Evolutionary conservation across 2,113 vertebrate genomes (phyloP).

Genomic region (Nycticebus coucang): DNA sequence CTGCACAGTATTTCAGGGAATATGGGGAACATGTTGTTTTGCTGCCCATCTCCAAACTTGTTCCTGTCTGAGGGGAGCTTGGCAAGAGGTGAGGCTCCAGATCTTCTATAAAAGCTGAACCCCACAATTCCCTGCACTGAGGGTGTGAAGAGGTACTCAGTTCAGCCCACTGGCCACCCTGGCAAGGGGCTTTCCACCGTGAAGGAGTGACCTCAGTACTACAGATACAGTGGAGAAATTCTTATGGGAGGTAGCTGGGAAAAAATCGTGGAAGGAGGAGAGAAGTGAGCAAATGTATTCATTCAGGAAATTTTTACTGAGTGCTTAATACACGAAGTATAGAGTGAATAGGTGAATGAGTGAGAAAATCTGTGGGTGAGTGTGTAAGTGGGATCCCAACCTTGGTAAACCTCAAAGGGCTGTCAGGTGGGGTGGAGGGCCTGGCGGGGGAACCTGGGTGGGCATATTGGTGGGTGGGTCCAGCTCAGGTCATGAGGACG

Average conservation of each 20-base stretch:
- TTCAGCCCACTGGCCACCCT: not conserved
- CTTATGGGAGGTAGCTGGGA: not conserved
- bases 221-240: not conserved
- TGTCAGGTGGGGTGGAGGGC: not conserved
- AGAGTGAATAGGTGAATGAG: not conserved
- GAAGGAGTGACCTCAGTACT: not conserved
- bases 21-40: not conserved
- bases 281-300: not conserved
- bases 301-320: not conserved
- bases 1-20: not conserved
- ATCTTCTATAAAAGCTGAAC: not conserved
- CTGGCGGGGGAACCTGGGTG: not conserved
- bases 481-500: slow-evolving; percentile 60
- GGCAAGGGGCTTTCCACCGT: not conserved
- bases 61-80: not conserved
- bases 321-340: not conserved
- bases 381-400: not conserved
- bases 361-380: not conserved
- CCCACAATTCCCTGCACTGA: accelerated
- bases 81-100: not conserved
- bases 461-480: slow-evolving; percentile 34
- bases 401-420: not conserved
- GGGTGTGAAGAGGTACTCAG: not conserved
- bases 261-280: not conserved
- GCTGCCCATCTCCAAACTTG: not conserved